Evolutionary conservation across 2,797 vertebrate species (phyloP), one percentile per base, ranked within the genome.

Genomic region (Halcyon smyrnensis): DNA sequence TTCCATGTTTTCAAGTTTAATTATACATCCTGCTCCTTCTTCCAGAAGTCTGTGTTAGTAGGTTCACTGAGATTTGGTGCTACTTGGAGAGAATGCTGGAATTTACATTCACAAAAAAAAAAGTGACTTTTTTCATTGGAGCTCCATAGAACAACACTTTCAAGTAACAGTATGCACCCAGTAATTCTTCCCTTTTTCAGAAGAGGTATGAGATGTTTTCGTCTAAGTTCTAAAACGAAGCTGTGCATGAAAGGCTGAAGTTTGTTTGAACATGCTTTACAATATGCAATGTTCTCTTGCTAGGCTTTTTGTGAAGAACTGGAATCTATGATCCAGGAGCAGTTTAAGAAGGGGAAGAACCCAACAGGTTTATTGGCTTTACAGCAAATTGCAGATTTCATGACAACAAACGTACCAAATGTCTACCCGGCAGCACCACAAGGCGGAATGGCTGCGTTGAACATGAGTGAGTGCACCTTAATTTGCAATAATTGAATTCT

Each of bases 281-380:
- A 48, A 8, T 57, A 9, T 53, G 27, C 34, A 9, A 43, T 90
- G 56, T 90, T 76, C 77, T 91, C 8, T 95, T 94, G 18, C 84
- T 71, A 99, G 99, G 99, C 99, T 6, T 99, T 99, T 97, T 99
- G 99, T 94, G 99, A 99, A n/a, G 99, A 99, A 94, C 83, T 99
- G 97, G 99, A 99, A 90, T 99, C 99, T 2, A 99, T 99, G 99
- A 99, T 99, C 95, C 99, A 99, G 97, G 99, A 99, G 24, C 99
- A 99, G 87, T 98, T 99, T 93, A 99, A 99, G 97, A 99, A 99
- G 97, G 99, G 99, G 87, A 99, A 99, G 98, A 99, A 99, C 12
- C 99, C 99, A 41, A 99, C 99, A 6, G 99, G 99, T 95, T 98
- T 99, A 71, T 86, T 99, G 98, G 99, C 99, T 3, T 95, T 99